These are phyloP conservation scores for Euclidia mi DNA, from an alignment of 2,888 invertebrate species.

Conservation along the genomic window DNA sequence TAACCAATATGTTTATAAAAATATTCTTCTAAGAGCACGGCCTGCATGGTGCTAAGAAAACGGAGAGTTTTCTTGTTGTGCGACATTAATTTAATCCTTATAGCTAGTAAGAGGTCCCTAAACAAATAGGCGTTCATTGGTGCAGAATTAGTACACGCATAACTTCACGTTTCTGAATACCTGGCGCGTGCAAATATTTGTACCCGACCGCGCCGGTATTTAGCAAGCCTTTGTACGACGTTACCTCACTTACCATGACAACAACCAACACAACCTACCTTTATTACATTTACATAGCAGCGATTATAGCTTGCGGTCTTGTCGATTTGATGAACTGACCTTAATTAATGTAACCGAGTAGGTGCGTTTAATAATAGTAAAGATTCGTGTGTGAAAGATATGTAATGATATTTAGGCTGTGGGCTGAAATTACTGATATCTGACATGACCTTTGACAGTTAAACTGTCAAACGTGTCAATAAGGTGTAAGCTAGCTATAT, in stretches of 20 bases:
- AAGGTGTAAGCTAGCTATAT: no score
- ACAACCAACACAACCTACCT: not conserved
- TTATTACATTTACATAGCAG: not conserved
- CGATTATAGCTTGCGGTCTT: not conserved
- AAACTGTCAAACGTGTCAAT: no score
- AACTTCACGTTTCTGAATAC: conserved; percentile 31
- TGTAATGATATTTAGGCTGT: no score
- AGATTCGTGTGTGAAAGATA: no score
- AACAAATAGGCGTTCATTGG: conserved; percentile 34
- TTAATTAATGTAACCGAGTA: conserved; percentile 43
- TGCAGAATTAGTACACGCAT: conserved; percentile 34
- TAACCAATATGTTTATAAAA: no score
- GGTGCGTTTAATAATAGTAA: conserved; percentile 38
- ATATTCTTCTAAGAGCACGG: no score
- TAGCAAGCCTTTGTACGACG: conserved; percentile 33
- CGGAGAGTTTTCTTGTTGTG: not conserved
- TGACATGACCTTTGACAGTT: no score
- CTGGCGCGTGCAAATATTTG: conserved; percentile 41
- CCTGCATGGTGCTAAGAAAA: no score
- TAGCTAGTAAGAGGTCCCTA: conserved; percentile 23
- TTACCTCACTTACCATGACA: conserved; percentile 13
- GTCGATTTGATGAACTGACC: conserved; percentile 20
- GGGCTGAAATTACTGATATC: no score
- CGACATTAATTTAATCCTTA: conserved; percentile 20
- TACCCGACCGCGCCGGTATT: conserved; percentile 32